Percentiles rank a stretch among this genome's conserved stretches.
These are phyloP conservation scores for Etheostoma spectabile DNA, from an alignment of 2,113 vertebrate species.

Conservation along the genomic window DNA sequence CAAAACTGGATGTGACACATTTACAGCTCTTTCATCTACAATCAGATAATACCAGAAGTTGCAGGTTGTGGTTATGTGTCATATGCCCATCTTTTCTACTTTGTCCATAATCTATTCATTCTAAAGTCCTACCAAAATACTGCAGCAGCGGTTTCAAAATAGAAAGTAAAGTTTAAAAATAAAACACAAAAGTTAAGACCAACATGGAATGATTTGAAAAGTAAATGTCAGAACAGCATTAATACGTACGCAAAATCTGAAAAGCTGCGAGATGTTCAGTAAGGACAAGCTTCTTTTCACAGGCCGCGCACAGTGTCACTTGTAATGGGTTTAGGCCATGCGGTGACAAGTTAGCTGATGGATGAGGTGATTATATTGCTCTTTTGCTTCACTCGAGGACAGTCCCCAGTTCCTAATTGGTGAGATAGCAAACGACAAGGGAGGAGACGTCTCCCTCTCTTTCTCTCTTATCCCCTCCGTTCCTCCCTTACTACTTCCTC, in stretches of 20 bases:
- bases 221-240: neutral
- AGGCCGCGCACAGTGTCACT: slow-evolving; percentile 30
- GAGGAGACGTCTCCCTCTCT: slow-evolving; percentile 38
- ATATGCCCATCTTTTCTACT: slow-evolving; percentile 7
- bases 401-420: slow-evolving; percentile 75
- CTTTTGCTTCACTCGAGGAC: slow-evolving; percentile 65
- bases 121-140: neutral
- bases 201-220: neutral
- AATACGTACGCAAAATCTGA: neutral
- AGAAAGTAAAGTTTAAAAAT: neutral
- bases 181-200: neutral
- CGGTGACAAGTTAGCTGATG: slow-evolving; percentile 72
- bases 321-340: slow-evolving; percentile 61
- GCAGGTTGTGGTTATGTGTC: slow-evolving; percentile 7
- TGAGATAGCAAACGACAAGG: slow-evolving; percentile 62
- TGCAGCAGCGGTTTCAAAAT: neutral
- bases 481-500: slow-evolving; percentile 44
- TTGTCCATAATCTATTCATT: neutral
- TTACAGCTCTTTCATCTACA: slow-evolving; percentile 38
- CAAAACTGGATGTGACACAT: slow-evolving; percentile 40
- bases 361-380: slow-evolving; percentile 73
- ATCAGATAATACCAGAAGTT: slow-evolving; percentile 31
- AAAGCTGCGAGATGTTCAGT: slow-evolving; percentile 25
- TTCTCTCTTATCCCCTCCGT: slow-evolving; percentile 28
- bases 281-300: slow-evolving; percentile 42